Evolutionary conservation across 1,140 invertebrate genomes (phyloP).

Genomic region (honey bee (Apis mellifera)): Amel_HAv3.1 CM009934.2:9312001-9312500

Average conservation of each 20-base stretch:
- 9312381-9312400: not conserved
- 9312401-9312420: not conserved
- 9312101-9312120: slow-evolving; percentile 27
- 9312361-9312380: too few species aligned
- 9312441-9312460: slow-evolving; percentile 73
- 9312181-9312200: slow-evolving; percentile 80
- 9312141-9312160: slow-evolving; percentile 41
- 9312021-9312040: slow-evolving; percentile 76
- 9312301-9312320: not conserved
- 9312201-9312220: slow-evolving; percentile 72
- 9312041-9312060: slow-evolving; percentile 72
- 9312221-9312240: slow-evolving; percentile 85
- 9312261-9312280: slow-evolving; percentile 85
- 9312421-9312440: slow-evolving; percentile 39
- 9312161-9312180: slow-evolving; percentile 74
- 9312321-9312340: too few species aligned
- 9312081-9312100: slow-evolving; percentile 45
- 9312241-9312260: slow-evolving; percentile 88
- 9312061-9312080: slow-evolving; percentile 39
- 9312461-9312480: slow-evolving; percentile 80
- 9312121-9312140: slow-evolving; percentile 10
- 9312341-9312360: too few species aligned
- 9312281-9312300: slow-evolving; percentile 78
- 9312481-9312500: slow-evolving; percentile 90
- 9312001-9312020: slow-evolving; percentile 89